Evolutionary conservation across 2,888 invertebrate species (phyloP), one percentile per base, ranked within the genome.

Genomic region (Nymphalis polychloros): DNA sequence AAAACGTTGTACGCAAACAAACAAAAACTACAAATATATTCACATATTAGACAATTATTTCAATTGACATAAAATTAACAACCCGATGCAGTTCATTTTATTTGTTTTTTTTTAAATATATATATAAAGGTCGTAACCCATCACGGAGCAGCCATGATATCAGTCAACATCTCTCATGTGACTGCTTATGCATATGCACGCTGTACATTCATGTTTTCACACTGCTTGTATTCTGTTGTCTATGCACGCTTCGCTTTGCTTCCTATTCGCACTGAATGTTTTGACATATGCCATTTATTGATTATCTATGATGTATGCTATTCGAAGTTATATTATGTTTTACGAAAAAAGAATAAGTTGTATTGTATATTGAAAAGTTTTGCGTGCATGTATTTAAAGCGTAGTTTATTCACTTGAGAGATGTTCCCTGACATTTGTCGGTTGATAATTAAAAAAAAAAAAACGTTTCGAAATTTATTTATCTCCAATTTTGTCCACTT

Each of bases 101-200:
- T 47, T 60, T 60, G 35, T 57, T 3, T 53, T 6, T 47, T 68
- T 27, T 55, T 59, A 23, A 23, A 23, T n/a, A 59, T 69, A 53
- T 53, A 7, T 49, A 35, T 23, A 49, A 57, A 68, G 73, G 71
- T 73, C 62, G 46, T 62, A 55, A 62, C 67, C 66, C 70, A 72
- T 75, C 68, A 68, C 63, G 66, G 71, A 57, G 57, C 75, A 78
- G 76, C 81, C 77, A 79, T 79, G 76, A 74, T 78, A 78, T 86
- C 86, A 87, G 88, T 85, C 85, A 84, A 88, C 90, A 90, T 92
- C 92, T 92, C 92, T 92, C 92, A 91, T 89, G 89, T 91, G 92
- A 82, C 88, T 90, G 90, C 88, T 57, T 88, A 76, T 77, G 76
- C 75, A 74, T 82, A 78, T 82, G 87, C 91, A 89, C 89, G 89